These are phyloP conservation scores for Cisticola juncidis DNA, from an alignment of 2,113 vertebrate genomes.

Conservation along the genomic window DNA sequence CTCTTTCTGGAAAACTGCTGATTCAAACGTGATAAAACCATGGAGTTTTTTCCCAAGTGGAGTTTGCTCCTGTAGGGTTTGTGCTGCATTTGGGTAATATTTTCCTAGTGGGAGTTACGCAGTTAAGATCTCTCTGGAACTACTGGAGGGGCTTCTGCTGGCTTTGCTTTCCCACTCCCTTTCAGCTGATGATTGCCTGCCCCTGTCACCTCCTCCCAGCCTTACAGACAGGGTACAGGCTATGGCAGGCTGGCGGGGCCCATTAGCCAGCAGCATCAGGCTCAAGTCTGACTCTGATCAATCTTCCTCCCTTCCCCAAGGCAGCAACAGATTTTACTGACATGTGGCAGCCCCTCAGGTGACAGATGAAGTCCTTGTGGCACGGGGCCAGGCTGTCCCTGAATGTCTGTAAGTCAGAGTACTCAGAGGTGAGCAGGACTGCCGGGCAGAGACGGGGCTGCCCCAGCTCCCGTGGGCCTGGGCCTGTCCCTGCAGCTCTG, in stretches of 20 bases:
- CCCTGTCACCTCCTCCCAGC: background rate
- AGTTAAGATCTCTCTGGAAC: background rate
- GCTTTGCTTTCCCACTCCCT: background rate
- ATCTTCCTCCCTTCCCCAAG: background rate
- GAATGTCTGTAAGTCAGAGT: background rate
- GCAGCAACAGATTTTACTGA: constrained; percentile 29
- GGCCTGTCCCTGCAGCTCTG: background rate
- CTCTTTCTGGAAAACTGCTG: background rate
- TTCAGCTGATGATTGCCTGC: background rate
- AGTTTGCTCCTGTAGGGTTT: background rate
- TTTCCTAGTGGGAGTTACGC: background rate
- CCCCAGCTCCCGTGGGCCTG: background rate
- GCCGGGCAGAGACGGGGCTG: background rate
- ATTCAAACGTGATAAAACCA: background rate
- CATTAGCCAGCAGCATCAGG: background rate
- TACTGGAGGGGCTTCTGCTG: background rate
- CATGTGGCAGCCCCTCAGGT: constrained; percentile 45
- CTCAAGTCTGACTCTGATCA: background rate
- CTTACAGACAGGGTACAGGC: background rate
- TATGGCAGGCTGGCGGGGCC: background rate
- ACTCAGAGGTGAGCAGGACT: constrained; percentile 1
- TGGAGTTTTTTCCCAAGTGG: background rate
- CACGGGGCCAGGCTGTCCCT: background rate
- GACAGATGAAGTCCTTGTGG: constrained; percentile 29
- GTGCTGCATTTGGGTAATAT: background rate